Conservation (phyloP, 1,140 invertebrate species). For the Fopius arisanus region DNA sequence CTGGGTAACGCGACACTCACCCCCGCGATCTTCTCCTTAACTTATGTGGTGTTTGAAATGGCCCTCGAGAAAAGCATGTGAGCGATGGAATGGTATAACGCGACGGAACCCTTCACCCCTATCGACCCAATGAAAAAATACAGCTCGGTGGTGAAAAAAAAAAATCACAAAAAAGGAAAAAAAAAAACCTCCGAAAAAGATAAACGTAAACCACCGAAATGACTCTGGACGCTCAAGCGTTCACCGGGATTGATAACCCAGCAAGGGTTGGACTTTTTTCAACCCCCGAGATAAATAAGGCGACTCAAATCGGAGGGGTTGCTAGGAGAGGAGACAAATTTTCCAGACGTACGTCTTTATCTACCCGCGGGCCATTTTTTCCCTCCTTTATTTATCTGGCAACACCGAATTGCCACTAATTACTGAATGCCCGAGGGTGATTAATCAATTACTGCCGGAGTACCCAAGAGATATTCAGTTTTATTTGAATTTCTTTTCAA, state of each 20-base stretch:
- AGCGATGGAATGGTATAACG: neutral
- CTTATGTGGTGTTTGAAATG: slow-evolving; percentile 3
- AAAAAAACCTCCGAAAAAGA: neutral
- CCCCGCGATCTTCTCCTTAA: neutral
- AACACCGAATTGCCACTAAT: neutral
- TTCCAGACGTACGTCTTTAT: slow-evolving; percentile 11
- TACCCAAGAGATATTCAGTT: too few relatives aligned
- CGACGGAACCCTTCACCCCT: neutral
- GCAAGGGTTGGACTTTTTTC: slow-evolving; percentile 18
- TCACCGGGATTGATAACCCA: slow-evolving; percentile 26
- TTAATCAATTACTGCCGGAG: neutral
- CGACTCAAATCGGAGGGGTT: neutral
- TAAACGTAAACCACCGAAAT: slow-evolving; percentile 7
- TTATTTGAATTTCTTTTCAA: too few relatives aligned
- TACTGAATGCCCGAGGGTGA: neutral
- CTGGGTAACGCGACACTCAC: neutral
- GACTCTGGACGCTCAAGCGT: slow-evolving; percentile 16
- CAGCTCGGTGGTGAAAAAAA: neutral
- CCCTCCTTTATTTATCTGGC: neutral
- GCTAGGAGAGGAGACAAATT: neutral
- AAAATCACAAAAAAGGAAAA: neutral
- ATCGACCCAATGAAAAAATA: neutral
- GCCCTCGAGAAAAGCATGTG: slow-evolving; percentile 6
- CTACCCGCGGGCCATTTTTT: slow-evolving; percentile 1
- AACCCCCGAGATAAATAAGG: slow-evolving; percentile 20